Evolutionary conservation across 2,113 vertebrate genomes (phyloP).

Genomic region (Acrocephalus arundinaceus): DNA sequence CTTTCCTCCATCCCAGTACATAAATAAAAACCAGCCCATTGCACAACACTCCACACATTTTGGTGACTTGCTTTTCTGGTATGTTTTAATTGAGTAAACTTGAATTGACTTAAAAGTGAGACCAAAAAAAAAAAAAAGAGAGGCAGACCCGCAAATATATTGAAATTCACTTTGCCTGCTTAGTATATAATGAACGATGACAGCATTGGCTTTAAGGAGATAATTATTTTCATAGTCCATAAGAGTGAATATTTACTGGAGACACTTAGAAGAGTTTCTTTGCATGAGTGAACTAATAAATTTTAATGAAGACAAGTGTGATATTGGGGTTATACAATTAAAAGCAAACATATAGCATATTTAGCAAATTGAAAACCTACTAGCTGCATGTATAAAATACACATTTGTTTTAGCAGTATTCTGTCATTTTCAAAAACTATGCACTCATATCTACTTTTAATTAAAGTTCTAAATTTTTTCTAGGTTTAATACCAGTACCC

Average conservation of each 20-base stretch:
- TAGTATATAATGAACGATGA: neutral
- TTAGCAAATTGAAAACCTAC: slow-evolving; percentile 16
- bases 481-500: neutral
- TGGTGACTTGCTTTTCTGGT: neutral
- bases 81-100: neutral
- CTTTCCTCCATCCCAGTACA: neutral
- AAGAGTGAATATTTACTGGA: slow-evolving; percentile 18
- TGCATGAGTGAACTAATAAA: neutral
- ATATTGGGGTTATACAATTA: slow-evolving; percentile 29
- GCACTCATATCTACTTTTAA: neutral
- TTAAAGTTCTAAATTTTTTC: neutral
- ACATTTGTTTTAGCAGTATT: neutral
- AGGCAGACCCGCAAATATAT: neutral
- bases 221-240: slow-evolving; percentile 41
- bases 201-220: slow-evolving; percentile 16
- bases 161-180: neutral
- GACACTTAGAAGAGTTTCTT: slow-evolving; percentile 25
- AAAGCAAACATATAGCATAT: slow-evolving; percentile 19
- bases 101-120: neutral
- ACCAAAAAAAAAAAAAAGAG: neutral
- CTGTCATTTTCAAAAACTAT: neutral
- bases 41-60: neutral
- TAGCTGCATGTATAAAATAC: neutral
- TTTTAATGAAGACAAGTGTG: slow-evolving; percentile 46
- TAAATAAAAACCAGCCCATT: neutral